Evolutionary conservation across 2,113 vertebrate genomes (phyloP), one percentile per base, ranked within the genome.

Genomic region (Dipodomys stephensi): DNA sequence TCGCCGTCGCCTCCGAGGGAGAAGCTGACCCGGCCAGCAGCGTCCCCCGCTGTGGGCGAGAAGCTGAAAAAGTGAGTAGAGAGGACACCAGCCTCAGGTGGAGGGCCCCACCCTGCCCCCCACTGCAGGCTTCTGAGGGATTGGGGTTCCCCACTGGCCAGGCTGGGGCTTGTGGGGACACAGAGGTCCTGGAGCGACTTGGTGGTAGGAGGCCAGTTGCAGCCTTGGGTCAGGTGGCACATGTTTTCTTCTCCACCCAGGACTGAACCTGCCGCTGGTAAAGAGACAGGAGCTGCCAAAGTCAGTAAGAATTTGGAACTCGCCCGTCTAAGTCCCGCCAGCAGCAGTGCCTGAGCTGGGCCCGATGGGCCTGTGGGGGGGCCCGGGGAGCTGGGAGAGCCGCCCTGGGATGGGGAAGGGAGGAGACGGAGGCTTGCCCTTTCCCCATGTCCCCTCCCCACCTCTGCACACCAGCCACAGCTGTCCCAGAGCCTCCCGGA

Each of bases 271-370:
- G 97, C 99, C 97, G 98, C 98, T 98, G 99, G 99, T 99, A 99
- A 99, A 99, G 99, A 99, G 98, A 99, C 99, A 98, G 99, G 99
- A 99, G 99, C 99, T 99, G 98, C 99, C 99, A 99, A 99, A 99
- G 99, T 99, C 99, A 99, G 99, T 99, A 99, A 99, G 99, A 99
- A 99, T 99, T 99, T 99, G 98, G 97, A 99, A 98, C 98, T 98
- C 98, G 94, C 98, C 98, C 99, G 98, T 98, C 98, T 99, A 98
- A 99, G 97, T 98, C 98, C 98, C 99, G 98, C 98, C 99, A 98
- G 96, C 97, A 96, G 98, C 94, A 97, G 97, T 97, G 93, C 96
- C 97, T 88, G 97, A 97, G 94, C 93, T 94, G 96, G 96, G 97
- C 96, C 96, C 86, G 96, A 96, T 94, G 95, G 97, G 96, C 97